Base-by-base conservation (phyloP, 2,113 vertebrate species). In the Puma concolor region DNA sequence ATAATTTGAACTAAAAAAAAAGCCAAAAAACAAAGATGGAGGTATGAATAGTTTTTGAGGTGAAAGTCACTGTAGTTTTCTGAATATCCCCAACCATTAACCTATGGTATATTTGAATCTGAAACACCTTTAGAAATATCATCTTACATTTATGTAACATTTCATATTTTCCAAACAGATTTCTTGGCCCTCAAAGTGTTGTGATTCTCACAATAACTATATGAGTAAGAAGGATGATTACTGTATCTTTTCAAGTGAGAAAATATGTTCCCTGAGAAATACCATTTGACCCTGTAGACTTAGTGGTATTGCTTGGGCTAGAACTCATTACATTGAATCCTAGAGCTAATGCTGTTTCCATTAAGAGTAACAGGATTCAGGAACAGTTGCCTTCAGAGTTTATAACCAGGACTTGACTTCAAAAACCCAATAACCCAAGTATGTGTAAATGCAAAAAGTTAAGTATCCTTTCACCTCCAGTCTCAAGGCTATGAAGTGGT, bases 61-160 rank as follows among this genome's bases (percentile, higher is more conserved):
- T 83, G 0, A 16, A 92, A 66, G 29, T 79, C 25, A 82, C 7
- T 41, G 1, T 4, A 81, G 7, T 90, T 97, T 91, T 72, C 71
- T 69, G 29, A 88, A 82, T 88, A 63, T 16, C 4, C 5, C 15
- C 7, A 67, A 80, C 60, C 81, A 88, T 54, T 83, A 81, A 4
- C 10, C 3, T 38, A 31, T 67, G 10, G 48, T 77, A 38, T 31
- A 57, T 82, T 93, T 67, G 38, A 82, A 77, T 89, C 13, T 72
- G 63, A 90, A 96, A 97, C 79, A 36, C 17, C 54, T 80, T 38
- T 33, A 74, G 21, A 95, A 87, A 83, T 41, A 82, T 36, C 25
- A 87, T 44, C 9, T 92, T 60, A 36, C 13, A 86, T 31, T 90
- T 91, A 77, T 50, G 11, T 48, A 80, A 50, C 6, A 94, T 3